Evolutionary conservation across 1,140 invertebrate genomes (phyloP).

Genomic region (Anastrepha obliqua): DNA sequence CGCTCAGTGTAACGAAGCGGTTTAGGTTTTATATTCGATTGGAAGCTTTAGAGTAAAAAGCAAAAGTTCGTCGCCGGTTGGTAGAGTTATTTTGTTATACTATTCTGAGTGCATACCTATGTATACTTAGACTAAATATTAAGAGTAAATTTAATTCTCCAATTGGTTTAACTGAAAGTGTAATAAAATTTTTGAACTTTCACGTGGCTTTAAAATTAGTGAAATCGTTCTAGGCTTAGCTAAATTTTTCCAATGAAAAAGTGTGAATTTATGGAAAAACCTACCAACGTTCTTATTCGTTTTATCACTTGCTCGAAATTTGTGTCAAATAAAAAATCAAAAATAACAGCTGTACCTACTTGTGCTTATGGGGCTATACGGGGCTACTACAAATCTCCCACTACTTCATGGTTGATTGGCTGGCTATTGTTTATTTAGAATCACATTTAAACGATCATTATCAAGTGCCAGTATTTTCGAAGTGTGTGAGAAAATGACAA

Average conservation of each 20-base stretch:
- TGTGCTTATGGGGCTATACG: not conserved
- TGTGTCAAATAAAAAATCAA: not conserved
- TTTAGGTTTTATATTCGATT: not conserved
- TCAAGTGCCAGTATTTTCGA: not conserved
- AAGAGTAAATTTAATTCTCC: too few species aligned
- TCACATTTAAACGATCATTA: constrained; percentile 37
- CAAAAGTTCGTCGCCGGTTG: too few species aligned
- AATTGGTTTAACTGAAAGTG: too few species aligned
- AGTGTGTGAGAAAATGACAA: constrained; percentile 35
- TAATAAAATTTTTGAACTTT: too few species aligned
- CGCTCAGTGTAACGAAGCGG: constrained; percentile 37
- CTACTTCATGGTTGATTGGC: constrained; percentile 41
- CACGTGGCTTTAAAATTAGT: too few species aligned
- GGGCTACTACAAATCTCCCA: constrained; percentile 22
- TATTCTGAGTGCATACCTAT: too few species aligned
- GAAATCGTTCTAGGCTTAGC: too few species aligned
- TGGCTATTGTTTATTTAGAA: constrained; percentile 19
- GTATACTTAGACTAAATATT: too few species aligned
- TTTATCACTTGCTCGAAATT: not conserved
- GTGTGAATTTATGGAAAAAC: not conserved
- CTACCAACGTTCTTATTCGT: not conserved
- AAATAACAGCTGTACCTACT: too few species aligned
- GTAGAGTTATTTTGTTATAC: too few species aligned
- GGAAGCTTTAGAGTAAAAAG: not conserved
- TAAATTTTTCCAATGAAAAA: not conserved